Evolutionary conservation across 2,888 invertebrate species (phyloP), one percentile per base, ranked within the genome.

Genomic region (Stegana nigrithorax): DNA sequence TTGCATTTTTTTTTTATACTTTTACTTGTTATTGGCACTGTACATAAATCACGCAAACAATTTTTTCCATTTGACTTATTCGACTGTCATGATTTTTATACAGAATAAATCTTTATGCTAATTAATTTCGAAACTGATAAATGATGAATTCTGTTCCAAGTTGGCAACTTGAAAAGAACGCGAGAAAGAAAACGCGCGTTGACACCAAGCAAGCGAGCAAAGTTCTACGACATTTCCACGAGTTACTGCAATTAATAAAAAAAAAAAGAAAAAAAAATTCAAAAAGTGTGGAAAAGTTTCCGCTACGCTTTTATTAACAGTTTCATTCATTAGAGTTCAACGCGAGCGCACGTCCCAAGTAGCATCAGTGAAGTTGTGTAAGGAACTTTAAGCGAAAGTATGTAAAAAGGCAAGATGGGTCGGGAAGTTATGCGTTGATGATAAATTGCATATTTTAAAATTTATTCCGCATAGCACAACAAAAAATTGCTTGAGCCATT

Each of bases 111-210:
- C 66, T 64, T 62, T 63, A 26, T 62, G 70, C 70, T 73, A 73
- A 73, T 73, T 68, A 73, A 73, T 64, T 51, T 65, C 67, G 66
- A 73, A 68, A 51, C 73, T 78, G 76, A 78, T 76, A n/a, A n/a
- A n/a, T 76, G 78, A 78, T 76, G 76, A 75, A 2, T 39, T 29
- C 10, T 29, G 6, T 29, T 29, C 6, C 29, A 7, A 29, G 10
- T 29, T 29, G 6, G 6, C 29, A 29, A 29, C 29, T 29, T 2
- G 39, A 10, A 39, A 39, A 10, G 39, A 17, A 39, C n/a, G 39
- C 39, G 39, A 14, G 39, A 39, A 39, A 39, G 39, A n/a, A n/a
- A n/a, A n/a, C n/a, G n/a, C n/a, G n/a, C n/a, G n/a, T n/a, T n/a
- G n/a, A n/a, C n/a, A n/a, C n/a, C n/a, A n/a, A n/a, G n/a, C n/a